Evolutionary conservation across 1,140 invertebrate species (phyloP), one percentile per base, ranked within the genome.

Genomic region (Drosophila pachea): DNA sequence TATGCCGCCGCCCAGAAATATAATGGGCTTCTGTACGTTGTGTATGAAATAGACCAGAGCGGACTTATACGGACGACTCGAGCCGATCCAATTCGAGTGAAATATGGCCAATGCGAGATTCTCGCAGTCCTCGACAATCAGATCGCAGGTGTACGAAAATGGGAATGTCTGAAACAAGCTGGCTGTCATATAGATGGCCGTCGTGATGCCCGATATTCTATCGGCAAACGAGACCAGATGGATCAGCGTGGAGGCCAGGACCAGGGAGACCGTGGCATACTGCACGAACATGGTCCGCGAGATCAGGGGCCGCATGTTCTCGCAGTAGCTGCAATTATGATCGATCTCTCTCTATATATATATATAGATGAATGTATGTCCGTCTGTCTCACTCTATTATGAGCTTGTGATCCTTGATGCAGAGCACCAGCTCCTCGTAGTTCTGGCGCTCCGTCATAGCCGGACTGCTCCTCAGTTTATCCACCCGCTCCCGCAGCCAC

Each of bases 351-450:
- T n/a, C 33, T 33, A 5, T n/a, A 58, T 0, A 48, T n/a, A 8
- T 22, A 4, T 16, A 1, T 29, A 5, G 22, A 16, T 4, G 0
- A 5, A 2, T 7, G 42, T 9, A 11, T 2, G 22, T 22, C 22
- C 22, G 1, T 22, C 22, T 22, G 22, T 3, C 14, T 68, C 42
- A 82, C 78, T 72, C 68, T 0, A 60, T 5, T 2, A 82, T 72
- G 0, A 82, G 33, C 4, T 74, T 68, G 11, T 83, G 78, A 45
- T 83, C 72, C 45, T 67, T 56, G 40, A 82, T 75, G 54, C 78
- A 83, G 0, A 58, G 58, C 2, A 64, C 42, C 4, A 82, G 60
- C 14, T 74, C 64, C 11, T 60, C 35, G 4, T 54, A 49, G 33
- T 74, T 67, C 0, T 69, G 43, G 0, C 7, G 9, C 0, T 69